Evolutionary conservation across 2,113 vertebrate genomes (phyloP).

Genomic region (Pachyramphus minor): DNA sequence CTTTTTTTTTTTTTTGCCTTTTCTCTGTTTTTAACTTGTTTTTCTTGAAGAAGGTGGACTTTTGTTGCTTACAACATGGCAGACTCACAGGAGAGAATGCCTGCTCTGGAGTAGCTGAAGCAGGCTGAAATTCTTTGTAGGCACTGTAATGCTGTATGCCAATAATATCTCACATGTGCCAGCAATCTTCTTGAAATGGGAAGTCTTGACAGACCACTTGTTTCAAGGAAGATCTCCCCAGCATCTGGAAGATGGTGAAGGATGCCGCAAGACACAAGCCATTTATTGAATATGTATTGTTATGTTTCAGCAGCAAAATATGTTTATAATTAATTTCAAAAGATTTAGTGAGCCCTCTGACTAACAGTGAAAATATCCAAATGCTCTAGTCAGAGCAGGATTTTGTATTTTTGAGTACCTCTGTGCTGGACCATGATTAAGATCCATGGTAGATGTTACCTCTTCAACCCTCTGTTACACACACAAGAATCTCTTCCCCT

Average conservation of each 20-base stretch:
- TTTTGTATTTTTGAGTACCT: neutral
- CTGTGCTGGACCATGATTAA: neutral
- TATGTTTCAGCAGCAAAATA: neutral
- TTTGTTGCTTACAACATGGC: neutral
- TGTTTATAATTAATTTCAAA: neutral
- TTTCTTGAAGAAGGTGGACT: neutral
- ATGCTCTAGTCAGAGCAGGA: neutral
- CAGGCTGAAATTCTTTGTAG: neutral
- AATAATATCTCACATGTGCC: constrained; percentile 11
- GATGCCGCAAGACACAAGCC: neutral
- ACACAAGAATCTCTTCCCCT: neutral
- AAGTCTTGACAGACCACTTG: neutral
- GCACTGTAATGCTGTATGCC: neutral
- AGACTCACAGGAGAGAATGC: neutral
- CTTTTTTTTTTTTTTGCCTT: neutral
- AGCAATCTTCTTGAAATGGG: neutral
- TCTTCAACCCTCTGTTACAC: neutral
- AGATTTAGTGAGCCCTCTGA: neutral
- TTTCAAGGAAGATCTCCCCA: neutral
- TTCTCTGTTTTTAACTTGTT: neutral
- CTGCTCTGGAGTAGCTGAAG: neutral
- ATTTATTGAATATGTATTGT: neutral
- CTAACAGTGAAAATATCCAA: neutral
- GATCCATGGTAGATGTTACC: rapidly evolving
- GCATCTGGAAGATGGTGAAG: neutral